phyloP scores from a whole-genome alignment of 1,140 invertebrate species.

The Zaprionus camerounensis region DNA sequence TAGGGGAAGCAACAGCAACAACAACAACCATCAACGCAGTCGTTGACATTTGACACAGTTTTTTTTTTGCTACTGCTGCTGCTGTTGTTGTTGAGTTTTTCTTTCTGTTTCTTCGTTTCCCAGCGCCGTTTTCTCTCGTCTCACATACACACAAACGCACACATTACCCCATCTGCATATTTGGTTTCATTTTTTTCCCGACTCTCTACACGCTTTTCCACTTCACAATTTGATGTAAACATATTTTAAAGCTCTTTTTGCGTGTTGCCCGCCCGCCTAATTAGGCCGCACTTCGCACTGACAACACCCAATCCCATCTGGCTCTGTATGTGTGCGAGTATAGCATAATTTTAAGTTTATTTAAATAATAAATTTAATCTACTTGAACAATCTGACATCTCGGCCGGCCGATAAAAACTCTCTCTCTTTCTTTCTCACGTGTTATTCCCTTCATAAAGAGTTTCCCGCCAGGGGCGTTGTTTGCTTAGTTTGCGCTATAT shows the following conservation, averaged over 20 bases:
- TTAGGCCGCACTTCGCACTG: slow-evolving; percentile 60
- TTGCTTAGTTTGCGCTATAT: slow-evolving; percentile 16
- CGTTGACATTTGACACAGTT: slow-evolving; percentile 78
- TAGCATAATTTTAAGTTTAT: slow-evolving; percentile 58
- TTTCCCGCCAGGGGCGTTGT: slow-evolving; percentile 56
- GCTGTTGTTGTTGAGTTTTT: slow-evolving; percentile 43
- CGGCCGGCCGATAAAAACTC: slow-evolving; percentile 40
- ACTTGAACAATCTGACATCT: slow-evolving; percentile 60
- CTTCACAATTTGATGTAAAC: slow-evolving; percentile 66
- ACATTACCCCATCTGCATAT: slow-evolving; percentile 49
- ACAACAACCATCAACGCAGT: slow-evolving; percentile 45
- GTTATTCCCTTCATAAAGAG: slow-evolving; percentile 62
- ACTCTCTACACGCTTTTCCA: slow-evolving; percentile 71
- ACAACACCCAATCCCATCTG: slow-evolving; percentile 50
- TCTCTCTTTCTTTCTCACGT: slow-evolving; percentile 18
- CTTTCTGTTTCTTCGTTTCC: slow-evolving; percentile 52
- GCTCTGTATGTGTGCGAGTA: slow-evolving; percentile 7
- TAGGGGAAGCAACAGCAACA: slow-evolving; percentile 18
- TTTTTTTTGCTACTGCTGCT: slow-evolving; percentile 7
- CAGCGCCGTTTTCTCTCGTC: slow-evolving; percentile 61
- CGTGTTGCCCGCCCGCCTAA: slow-evolving; percentile 63
- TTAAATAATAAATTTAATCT: slow-evolving; percentile 36
- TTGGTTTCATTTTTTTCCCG: slow-evolving; percentile 43
- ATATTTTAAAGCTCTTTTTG: slow-evolving; percentile 68
- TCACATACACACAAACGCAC: slow-evolving; percentile 9